Evolutionary conservation across 1,140 invertebrate genomes (phyloP), one percentile per base, ranked within the genome.

Genomic region (Pseudomyrmex flavicornis): DNA sequence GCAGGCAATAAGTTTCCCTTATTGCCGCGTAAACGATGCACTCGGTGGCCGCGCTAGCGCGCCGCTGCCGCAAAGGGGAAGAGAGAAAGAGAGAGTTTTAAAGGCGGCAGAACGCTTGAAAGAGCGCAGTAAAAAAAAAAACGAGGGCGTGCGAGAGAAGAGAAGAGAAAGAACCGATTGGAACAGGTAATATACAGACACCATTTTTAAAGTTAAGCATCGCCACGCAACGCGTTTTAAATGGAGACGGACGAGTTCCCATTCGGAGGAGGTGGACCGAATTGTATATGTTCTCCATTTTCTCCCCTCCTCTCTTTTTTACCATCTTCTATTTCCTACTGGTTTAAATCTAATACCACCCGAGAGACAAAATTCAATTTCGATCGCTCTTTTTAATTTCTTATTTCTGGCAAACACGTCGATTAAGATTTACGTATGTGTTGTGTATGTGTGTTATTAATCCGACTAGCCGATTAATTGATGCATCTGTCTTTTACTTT

Each of bases 151-250:
- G 50, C 15, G 46, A 20, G 15, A 56, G 65, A 50, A 35, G 26
- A 20, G 48, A 17, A 15, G 58, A 10, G 54, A 48, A 54, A 17
- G 20, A 48, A 85, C 73, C 75, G 82, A 72, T 90, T 75, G 80
- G 68, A 83, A 84, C 59, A 59, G 79, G 88, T 90, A 88, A 91
- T 90, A 88, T 90, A 91, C 83, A 85, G 85, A 74, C 73, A 85
- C 88, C 87, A 91, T 91, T 91, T 91, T 91, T 91, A 89, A 91
- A 90, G 83, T 90, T 90, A 92, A 92, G 88, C 87, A 91, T 90
- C 88, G 83, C 86, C 77, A 82, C 86, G 89, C 85, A 87, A 90
- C 80, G 86, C 85, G 86, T 90, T 91, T 91, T 91, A 91, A 91
- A 91, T 91, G 89, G 88, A 91, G 91, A 91, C 89, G 85, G 74